These are phyloP conservation scores for Syndactyla subalaris DNA, from an alignment of 2,797 vertebrate species.

Conservation along the genomic window DNA sequence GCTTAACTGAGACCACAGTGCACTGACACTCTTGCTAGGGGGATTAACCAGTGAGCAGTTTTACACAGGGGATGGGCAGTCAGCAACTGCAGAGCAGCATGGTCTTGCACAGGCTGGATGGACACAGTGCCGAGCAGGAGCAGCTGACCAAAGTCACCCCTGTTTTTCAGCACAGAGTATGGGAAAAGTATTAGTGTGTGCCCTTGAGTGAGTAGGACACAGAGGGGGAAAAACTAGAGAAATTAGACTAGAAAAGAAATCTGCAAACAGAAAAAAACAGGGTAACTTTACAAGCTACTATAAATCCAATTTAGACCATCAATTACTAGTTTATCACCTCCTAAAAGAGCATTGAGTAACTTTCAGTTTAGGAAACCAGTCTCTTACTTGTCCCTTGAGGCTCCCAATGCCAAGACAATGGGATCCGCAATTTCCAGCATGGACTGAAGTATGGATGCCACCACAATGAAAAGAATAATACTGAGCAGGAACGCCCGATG, in stretches of 20 bases:
- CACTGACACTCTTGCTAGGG: background rate
- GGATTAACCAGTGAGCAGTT: background rate
- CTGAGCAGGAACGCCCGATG: constrained; percentile 97
- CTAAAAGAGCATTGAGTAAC: constrained; percentile 27
- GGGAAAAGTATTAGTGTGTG: background rate
- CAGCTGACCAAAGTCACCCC: background rate
- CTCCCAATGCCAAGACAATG: constrained; percentile 94
- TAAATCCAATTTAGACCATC: background rate
- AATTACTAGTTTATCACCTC: constrained; percentile 1
- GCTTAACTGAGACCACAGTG: background rate
- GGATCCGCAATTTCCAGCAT: constrained; percentile 99
- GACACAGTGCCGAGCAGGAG: background rate
- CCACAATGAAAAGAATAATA: constrained; percentile 98
- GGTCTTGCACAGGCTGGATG: background rate
- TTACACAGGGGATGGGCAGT: background rate
- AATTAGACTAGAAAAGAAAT: background rate
- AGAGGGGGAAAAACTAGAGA: background rate
- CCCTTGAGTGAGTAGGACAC: background rate
- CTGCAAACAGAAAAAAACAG: background rate
- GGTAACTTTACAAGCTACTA: constrained; percentile 23
- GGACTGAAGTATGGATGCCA: constrained; percentile 96
- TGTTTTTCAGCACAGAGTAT: background rate
- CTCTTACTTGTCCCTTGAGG: constrained; percentile 95
- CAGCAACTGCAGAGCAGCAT: background rate
- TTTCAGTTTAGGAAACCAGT: background rate